These are phyloP conservation scores for Sesamia inferens DNA, from an alignment of 2,888 invertebrate species.

Conservation along the genomic window DNA sequence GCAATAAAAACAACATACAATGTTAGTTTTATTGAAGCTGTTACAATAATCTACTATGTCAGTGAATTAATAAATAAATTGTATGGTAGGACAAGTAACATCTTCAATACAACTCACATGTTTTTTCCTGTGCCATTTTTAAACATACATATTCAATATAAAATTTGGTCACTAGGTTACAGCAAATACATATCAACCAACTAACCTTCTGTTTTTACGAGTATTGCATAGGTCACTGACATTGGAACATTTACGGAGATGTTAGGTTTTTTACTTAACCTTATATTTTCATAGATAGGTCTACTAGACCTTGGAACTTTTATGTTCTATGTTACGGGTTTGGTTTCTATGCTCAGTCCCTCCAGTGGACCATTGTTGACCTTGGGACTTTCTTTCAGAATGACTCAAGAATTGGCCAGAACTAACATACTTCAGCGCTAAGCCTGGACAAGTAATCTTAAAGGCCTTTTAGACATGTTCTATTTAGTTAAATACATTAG, in stretches of 20 bases:
- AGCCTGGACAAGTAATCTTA: neutral
- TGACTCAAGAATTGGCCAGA: neutral
- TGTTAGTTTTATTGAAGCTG: neutral
- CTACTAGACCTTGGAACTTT: neutral
- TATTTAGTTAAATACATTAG: too few species aligned
- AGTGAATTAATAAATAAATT: neutral
- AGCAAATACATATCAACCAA: constrained; percentile 5
- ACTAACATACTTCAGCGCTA: neutral
- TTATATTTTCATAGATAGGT: neutral
- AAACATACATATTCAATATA: neutral
- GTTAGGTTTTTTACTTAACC: neutral
- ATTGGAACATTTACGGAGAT: neutral
- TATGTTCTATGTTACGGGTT: too few species aligned
- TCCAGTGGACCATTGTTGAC: too few species aligned
- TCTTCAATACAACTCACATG: neutral
- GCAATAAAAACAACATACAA: neutral
- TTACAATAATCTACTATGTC: neutral
- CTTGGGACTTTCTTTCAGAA: neutral
- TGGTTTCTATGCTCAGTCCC: too few species aligned
- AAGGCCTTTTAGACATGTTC: neutral
- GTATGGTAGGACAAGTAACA: neutral
- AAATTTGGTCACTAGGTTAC: constrained; percentile 20
- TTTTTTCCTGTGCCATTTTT: neutral
- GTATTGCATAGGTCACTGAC: constrained; percentile 24
- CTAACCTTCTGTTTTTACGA: constrained; percentile 28